Evolutionary conservation across 2,113 vertebrate genomes (phyloP).

Genomic region (Podocnemis expansa): DNA sequence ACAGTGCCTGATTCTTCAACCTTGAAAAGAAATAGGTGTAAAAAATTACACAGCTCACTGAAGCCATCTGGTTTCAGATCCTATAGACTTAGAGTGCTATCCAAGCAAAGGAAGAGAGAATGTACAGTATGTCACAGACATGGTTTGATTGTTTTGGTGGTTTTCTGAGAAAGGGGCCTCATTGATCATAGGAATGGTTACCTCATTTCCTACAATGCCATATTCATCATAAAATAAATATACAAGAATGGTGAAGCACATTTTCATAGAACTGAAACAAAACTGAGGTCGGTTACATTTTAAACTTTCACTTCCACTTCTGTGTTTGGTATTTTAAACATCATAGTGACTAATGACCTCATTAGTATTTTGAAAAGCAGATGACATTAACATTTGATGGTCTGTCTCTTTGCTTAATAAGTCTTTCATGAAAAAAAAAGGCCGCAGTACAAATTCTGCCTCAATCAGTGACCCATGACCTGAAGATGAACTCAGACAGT

Average conservation of each 20-base stretch:
- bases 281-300: constrained; percentile 61
- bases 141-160: not conserved
- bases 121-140: not conserved
- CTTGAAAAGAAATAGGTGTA: not conserved
- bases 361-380: constrained; percentile 69
- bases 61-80: constrained; percentile 39
- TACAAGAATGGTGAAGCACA: not conserved
- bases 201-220: constrained; percentile 26
- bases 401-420: constrained; percentile 63
- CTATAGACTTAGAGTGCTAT: constrained; percentile 19
- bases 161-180: not conserved
- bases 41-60: not conserved
- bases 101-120: not conserved
- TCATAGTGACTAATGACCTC: constrained; percentile 69
- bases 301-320: constrained; percentile 22
- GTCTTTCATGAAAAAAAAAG: constrained; percentile 73
- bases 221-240: not conserved
- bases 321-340: constrained; percentile 61
- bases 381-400: constrained; percentile 64
- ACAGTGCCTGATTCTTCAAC: not conserved
- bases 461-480: constrained; percentile 61
- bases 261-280: not conserved
- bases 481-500: constrained; percentile 68
- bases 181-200: not conserved
- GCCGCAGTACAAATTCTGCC: constrained; percentile 61